Base-by-base conservation (phyloP, 2,797 vertebrate species). In the Lepus oiostolus region DNA sequence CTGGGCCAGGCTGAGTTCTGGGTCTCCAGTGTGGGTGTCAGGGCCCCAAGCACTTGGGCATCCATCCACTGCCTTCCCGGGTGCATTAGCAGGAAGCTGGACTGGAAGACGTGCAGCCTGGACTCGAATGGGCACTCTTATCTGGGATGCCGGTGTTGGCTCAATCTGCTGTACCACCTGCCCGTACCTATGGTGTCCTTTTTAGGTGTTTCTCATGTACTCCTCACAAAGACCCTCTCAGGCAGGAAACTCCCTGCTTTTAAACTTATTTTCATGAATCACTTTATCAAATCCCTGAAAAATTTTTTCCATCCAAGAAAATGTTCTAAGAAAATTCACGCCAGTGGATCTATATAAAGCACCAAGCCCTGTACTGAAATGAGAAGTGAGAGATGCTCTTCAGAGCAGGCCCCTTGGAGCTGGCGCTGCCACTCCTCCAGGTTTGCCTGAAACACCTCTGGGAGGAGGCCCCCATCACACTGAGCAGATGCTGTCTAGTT, bases 241-340 rank as follows among this genome's bases (percentile, higher is more conserved):
- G 89, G 63, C 92, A 70, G 38, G 68, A 58, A 96, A 84, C 54
- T 83, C 47, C 67, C 85, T 84, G 47, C 4, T 30, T 52, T 47
- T 80, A 91, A 86, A 62, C 58, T 84, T 82, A 50, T 58, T 60
- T 70, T 52, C 60, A 71, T 54, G 38, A 85, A 30, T 26, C 16
- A 60, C 70, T 92, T 83, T 82, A 68, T 67, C 32, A 58, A 85
- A 16, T 80, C 21, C 63, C 58, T 54, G 24, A 54, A 67, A n/a
- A 90, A 58, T 71, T 79, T 84, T 90, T 84, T 74, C 58, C 71
- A 74, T 30, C 22, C 91, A 86, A 70, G 81, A 91, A 67, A 92
- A 28, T 72, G 54, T 67, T 91, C 65, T 28, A 52, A 72, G 42
- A 47, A 47, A 47, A 47, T 9, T 75, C 71, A 52, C 22, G 65